Base-by-base conservation (phyloP, 2,113 vertebrate species). In the Sylvilagus bachmani region DNA sequence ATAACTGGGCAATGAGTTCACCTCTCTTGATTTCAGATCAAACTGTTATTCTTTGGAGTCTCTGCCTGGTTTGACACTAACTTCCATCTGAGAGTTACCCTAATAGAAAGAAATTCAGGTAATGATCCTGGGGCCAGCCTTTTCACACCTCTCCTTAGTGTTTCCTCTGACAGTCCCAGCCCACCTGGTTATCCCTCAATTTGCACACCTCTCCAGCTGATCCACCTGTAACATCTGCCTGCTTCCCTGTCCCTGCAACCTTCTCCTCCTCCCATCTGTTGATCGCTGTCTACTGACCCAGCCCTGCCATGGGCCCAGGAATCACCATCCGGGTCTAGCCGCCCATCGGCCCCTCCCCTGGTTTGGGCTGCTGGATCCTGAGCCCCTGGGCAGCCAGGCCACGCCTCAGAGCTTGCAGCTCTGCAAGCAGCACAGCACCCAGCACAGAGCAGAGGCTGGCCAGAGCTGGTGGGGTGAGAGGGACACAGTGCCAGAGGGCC, bases 401-500 rank as follows among this genome's bases (percentile, higher is more conserved):
- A 84, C 2, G 0, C 64, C 80, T 86, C 70, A 58, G 61, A 5
- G 61, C 80, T 62, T 87, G 83, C 27, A 6, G 55, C 53, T 69
- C 62, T 24, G 5, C 31, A 79, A 67, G 90, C 66, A 86, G 61
- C 27, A 38, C 44, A 62, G 82, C 66, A 84, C 84, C 79, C 49
- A 92, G 90, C 69, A 27, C 6, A n/a, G 5, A 6, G 73, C 86
- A 82, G 58, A 97, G 83, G 86, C 67, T 90, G 55, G 82, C 94
- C 92, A 80, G 90, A 61, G 84, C 70, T 21, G 27, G 33, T 89
- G 2, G 70, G 82, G 91, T 83, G 61, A 95, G 78, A 95, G n/a
- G 31, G 27, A 95, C 86, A 90, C 10, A 0, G 70, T 94, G 96
- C 96, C 89, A 97, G 82, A 95, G 79, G 93, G 75, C 97, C 94